Base-by-base conservation (phyloP, 2,113 vertebrate genomes). In the Empidonax traillii region DNA sequence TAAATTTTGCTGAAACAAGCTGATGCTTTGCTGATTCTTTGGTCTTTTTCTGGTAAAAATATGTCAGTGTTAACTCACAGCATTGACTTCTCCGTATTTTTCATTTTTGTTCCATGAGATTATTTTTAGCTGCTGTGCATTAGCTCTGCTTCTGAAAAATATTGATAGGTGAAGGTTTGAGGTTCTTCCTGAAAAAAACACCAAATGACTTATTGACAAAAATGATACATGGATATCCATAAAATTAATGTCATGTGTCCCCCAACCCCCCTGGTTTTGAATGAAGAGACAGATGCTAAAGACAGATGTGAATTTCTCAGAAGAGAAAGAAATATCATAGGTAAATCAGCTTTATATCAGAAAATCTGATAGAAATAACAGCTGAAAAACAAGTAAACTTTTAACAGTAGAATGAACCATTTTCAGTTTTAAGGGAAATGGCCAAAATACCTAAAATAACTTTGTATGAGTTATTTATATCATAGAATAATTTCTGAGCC, bases 1-100 rank as follows among this genome's bases (percentile, higher is more conserved):
- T 97, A 96, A 94, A 96, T 97, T 96, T 96, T 95, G 89, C 90
- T 90, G 94, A 95, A 96, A 96, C 81, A 95, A 93, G 94, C 77
- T 75, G 87, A 93, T 88, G 83, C 78, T 93, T 78, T 93, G 85
- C 79, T 96, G 93, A 93, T 97, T 95, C 93, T 93, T 97, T 87
- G 85, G 87, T 92, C 74, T 44, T 95, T 95, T 95, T 87, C 89
- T 88, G 85, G 93, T 74, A 93, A 92, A 91, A 96, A 83, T 92
- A 67, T 90, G 68, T 77, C 78, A 67, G 63, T 91, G 90, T 95
- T 90, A 96, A 96, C 52, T 89, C 83, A 69, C 74, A 93, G 82
- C 88, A 89, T 61, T 95, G 96, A 93, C 87, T 95, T 83, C 68
- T 87, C 88, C 76, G 17, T 92, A 79, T 95, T 94, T 96, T 92